Evolutionary conservation across 2,797 vertebrate species (phyloP), one percentile per base, ranked within the genome.

Genomic region (Mastacembelus armatus): DNA sequence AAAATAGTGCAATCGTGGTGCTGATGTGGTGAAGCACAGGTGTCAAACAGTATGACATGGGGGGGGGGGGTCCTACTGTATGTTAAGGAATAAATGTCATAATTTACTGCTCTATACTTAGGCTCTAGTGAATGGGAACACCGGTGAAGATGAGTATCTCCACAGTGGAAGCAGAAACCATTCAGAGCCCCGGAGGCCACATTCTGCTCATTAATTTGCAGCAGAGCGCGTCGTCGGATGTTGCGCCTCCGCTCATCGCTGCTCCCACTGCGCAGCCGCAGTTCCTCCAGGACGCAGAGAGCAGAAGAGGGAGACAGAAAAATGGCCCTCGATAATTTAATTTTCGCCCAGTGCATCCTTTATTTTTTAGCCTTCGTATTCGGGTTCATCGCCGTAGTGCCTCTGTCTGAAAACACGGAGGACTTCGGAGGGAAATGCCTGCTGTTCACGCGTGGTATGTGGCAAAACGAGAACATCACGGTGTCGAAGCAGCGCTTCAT

Each of bases 391-490:
- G 95, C 95, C 68, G 94, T 98, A 69, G 95, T 98, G 74, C 97
- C 98, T 11, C 94, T 99, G 55, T 95, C 96, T 0, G 96, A 98
- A 91, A 96, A 99, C 85, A 94, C 95, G 75, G 95, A 93, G 50
- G 97, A 97, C 77, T 98, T 98, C 90, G 94, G 93, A 3, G 97
- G 98, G 45, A 96, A 95, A 89, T 99, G 97, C 70, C 90, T 98
- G 88, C 96, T 99, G 43, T 99, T 98, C 91, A 95, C 98, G 1
- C 94, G 96, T 58, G 98, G 98, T n/a, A 94, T 98, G 94, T 99
- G 98, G 98, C 96, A 98, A 68, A 97, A 96, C 55, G 96, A 96
- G 92, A 99, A 99, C 95, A 94, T 97, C 88, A 97, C 96, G 0
- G 95, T 96, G 92, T 96, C 95, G 71, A 93, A 95, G 87, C 95